Evolutionary conservation across 2,888 invertebrate genomes (phyloP).

Genomic region (Dynastes tityus): DNA sequence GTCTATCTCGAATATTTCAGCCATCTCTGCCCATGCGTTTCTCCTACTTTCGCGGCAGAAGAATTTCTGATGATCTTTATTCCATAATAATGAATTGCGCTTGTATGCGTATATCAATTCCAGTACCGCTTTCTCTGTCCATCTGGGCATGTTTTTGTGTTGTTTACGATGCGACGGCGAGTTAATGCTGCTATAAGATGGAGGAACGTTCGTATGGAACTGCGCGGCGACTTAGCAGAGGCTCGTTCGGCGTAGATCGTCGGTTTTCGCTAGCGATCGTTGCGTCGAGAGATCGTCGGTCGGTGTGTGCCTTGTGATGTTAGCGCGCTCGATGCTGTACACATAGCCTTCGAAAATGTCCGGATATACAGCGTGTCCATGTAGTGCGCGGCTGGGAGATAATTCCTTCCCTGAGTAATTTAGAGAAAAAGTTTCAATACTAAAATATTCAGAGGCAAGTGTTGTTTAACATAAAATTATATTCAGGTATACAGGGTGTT

Average conservation of each 20-base stretch:
- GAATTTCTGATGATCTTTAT: slow-evolving; percentile 31
- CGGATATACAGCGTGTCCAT: too few relatives aligned
- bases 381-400: too few relatives aligned
- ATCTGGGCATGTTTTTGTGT: slow-evolving; percentile 4
- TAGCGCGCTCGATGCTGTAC: neutral
- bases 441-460: too few relatives aligned
- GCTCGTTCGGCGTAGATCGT: slow-evolving; percentile 32
- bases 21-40: slow-evolving; percentile 47
- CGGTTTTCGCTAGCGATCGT: slow-evolving; percentile 32
- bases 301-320: neutral
- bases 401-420: too few relatives aligned
- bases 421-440: too few relatives aligned
- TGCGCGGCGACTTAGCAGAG: slow-evolving; percentile 1
- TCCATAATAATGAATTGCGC: slow-evolving; percentile 40
- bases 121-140: slow-evolving; percentile 17
- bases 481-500: too few relatives aligned
- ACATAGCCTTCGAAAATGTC: too few relatives aligned
- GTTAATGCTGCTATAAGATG: neutral
- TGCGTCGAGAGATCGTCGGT: slow-evolving; percentile 9
- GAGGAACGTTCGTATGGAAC: slow-evolving; percentile 9
- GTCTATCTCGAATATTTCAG: slow-evolving; percentile 31
- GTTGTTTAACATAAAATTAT: too few relatives aligned
- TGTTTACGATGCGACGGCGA: too few relatives aligned
- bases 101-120: slow-evolving; percentile 47
- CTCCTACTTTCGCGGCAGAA: slow-evolving; percentile 22